Evolutionary conservation across 1,140 invertebrate genomes (phyloP), one percentile per base, ranked within the genome.

Genomic region (Nephila pilipes): DNA sequence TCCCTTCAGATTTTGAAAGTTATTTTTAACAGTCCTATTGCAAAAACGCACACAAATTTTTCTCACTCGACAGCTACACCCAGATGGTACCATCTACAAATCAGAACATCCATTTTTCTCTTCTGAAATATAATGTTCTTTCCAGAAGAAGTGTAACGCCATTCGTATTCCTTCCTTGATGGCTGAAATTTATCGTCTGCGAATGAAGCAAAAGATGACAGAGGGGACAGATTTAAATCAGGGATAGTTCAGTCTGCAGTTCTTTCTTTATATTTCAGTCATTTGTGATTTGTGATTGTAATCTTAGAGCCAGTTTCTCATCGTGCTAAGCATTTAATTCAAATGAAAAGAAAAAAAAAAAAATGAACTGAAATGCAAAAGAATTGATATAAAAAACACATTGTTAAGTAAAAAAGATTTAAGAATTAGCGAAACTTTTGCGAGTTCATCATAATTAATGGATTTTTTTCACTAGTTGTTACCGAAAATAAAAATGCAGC

Each of bases 161-260:
- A 75, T 75, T 75, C 32, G 29, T 75, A 75, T 75, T 32, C 69
- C 12, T 75, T 36, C 63, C 29, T 75, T 75, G 69, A 29, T 75
- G 69, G 69, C 16, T 29, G 36, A 18, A 36, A 75, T 75, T 75
- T 75, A 75, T 75, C 65, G 16, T 75, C 69, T 0, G 25, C 12
- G 16, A 32, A 32, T 32, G 25, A 36, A 32, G n/a, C 12, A 20
- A 29, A 32, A 32, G 69, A 75, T 18, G 69, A 75, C 18, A 75
- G 69, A 75, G 29, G 36, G 32, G 69, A 75, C 18, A 25, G 29
- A 75, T 32, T 29, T 75, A 75, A 75, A 75, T 75, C 29, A 75
- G 16, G 14, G 69, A 75, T 18, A 36, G 69, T 36, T 75, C 29
- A 16, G 69, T 14, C 18, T 75, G 20, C 69, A 29, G 6, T 75